Conservation (phyloP, 1,140 invertebrate genomes). For the Cherax destructor region DNA sequence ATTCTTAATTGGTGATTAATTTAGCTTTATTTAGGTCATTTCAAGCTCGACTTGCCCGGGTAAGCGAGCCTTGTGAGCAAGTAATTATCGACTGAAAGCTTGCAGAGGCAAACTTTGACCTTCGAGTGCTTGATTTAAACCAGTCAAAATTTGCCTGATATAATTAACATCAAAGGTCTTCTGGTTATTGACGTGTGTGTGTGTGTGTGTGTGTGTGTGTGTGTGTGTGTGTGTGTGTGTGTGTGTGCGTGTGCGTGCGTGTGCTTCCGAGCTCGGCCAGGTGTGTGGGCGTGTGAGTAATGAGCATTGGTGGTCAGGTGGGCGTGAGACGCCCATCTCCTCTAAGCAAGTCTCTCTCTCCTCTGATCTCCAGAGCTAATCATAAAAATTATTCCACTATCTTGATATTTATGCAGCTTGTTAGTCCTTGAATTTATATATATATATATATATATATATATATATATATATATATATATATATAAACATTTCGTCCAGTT, state of each 20-base stretch:
- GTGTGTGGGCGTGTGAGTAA: background rate
- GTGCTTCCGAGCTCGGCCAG: background rate
- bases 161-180: too few species aligned
- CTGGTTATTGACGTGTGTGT: background rate
- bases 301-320: background rate
- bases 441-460: constrained; percentile 33
- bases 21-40: too few species aligned
- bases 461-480: constrained; percentile 18
- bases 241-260: background rate
- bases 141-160: too few species aligned
- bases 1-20: too few species aligned
- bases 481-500: background rate
- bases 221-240: constrained; percentile 1
- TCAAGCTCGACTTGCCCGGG: too few species aligned
- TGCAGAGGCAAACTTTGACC: too few species aligned
- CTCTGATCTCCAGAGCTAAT: constrained; percentile 26
- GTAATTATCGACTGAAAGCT: too few species aligned
- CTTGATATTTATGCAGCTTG: background rate
- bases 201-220: constrained; percentile 25
- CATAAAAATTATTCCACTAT: constrained; percentile 24
- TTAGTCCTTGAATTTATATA: background rate
- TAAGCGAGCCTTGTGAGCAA: too few species aligned
- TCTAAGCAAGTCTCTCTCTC: background rate
- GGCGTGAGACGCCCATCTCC: background rate
- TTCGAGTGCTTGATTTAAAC: too few species aligned